Evolutionary conservation across 2,888 invertebrate species (phyloP).

Genomic region (Drosophila anomalata): DNA sequence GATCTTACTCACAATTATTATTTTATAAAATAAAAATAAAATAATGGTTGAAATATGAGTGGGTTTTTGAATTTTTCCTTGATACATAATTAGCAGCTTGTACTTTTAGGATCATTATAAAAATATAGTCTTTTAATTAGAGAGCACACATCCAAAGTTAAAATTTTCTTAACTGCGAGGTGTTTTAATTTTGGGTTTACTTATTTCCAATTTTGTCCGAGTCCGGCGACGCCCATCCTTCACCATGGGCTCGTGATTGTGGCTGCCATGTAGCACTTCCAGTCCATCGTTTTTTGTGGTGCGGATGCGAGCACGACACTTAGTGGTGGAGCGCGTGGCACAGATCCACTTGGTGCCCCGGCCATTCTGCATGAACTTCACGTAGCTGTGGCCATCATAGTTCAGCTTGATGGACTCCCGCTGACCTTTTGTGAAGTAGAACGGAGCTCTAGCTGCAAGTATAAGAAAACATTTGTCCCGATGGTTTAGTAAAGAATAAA

Average conservation of each 20-base stretch:
- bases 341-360: conserved; percentile 83
- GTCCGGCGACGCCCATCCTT: conserved; percentile 15
- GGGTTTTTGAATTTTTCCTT: too few species aligned
- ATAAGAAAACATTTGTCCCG: conserved; percentile 5
- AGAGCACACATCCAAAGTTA: background rate
- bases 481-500: conserved; percentile 8
- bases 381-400: conserved; percentile 79
- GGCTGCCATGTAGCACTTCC: conserved; percentile 76
- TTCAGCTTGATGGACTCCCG: conserved; percentile 81
- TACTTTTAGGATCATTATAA: background rate
- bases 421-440: conserved; percentile 81
- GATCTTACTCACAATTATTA: too few species aligned
- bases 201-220: background rate
- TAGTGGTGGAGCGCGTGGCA: conserved; percentile 81
- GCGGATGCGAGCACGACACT: conserved; percentile 81
- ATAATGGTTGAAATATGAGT: background rate
- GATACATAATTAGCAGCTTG: background rate
- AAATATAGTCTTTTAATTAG: background rate
- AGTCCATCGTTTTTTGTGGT: conserved; percentile 70
- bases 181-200: background rate
- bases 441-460: conserved; percentile 56
- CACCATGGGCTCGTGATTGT: conserved; percentile 72
- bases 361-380: conserved; percentile 81
- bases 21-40: too few species aligned
- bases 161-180: background rate